Evolutionary conservation across 2,797 vertebrate genomes (phyloP).

Genomic region (Crocidura indochinensis): DNA sequence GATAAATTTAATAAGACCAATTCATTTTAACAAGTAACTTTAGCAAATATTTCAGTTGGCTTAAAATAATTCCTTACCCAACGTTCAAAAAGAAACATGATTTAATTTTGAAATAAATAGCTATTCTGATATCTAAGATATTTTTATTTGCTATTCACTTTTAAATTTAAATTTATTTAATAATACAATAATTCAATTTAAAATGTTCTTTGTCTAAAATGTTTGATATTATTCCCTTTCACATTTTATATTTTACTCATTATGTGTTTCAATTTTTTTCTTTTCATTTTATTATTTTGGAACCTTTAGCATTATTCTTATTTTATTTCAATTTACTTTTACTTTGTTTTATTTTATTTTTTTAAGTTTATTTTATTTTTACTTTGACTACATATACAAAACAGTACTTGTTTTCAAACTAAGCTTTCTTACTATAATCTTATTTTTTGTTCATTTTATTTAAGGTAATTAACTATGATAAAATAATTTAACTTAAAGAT

Average conservation of each 20-base stretch:
- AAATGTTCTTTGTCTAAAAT: background rate
- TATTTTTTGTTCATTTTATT: background rate
- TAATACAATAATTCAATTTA: slow-evolving; percentile 11
- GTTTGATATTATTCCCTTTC: background rate
- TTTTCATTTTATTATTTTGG: slow-evolving; percentile 1
- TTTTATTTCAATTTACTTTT: background rate
- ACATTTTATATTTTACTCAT: background rate
- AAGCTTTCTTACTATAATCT: background rate
- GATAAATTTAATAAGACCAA: background rate
- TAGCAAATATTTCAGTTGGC: background rate
- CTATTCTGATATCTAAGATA: background rate
- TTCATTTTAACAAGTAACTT: background rate
- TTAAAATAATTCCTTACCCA: background rate
- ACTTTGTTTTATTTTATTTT: too few species aligned
- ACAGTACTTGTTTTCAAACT: background rate
- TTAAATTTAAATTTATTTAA: background rate
- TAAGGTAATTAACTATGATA: background rate
- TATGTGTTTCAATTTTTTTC: background rate
- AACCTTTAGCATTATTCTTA: background rate
- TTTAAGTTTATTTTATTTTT: background rate
- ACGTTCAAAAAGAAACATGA: background rate
- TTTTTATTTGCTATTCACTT: slow-evolving; percentile 24
- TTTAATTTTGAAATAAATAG: slow-evolving; percentile 31
- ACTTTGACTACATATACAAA: slow-evolving; percentile 1
- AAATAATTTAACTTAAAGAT: slow-evolving; percentile 21